These are phyloP conservation scores for Saccostrea cuccullata DNA, from an alignment of 1,140 invertebrate species.

Conservation along the genomic window DNA sequence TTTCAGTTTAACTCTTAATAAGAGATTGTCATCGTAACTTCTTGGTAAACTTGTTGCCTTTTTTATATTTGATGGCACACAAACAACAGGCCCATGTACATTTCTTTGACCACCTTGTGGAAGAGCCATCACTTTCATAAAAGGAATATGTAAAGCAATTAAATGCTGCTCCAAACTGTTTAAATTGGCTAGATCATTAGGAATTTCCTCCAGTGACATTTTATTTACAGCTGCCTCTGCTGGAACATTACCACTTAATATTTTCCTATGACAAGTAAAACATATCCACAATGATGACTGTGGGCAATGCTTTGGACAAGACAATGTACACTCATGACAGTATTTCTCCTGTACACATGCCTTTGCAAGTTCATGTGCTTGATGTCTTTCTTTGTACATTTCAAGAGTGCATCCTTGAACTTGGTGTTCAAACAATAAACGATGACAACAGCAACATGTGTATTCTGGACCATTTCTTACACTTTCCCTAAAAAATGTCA, in stretches of 20 bases:
- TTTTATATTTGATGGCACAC: neutral
- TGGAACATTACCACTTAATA: no score
- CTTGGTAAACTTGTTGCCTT: constrained; percentile 34
- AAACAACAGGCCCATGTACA: no score
- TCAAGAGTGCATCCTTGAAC: no score
- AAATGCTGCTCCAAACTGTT: constrained; percentile 39
- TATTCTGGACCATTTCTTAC: no score
- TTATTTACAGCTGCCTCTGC: neutral
- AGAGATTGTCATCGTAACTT: neutral
- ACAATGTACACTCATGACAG: neutral
- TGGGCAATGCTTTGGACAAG: neutral
- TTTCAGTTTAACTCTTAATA: constrained; percentile 36
- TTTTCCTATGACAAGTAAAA: neutral
- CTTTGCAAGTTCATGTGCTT: neutral
- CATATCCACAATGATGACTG: neutral
- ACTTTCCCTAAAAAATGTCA: no score
- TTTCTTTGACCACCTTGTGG: no score
- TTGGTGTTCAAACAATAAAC: no score
- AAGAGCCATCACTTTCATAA: no score
- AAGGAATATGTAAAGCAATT: no score
- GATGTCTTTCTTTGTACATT: no score
- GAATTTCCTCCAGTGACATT: constrained; percentile 33
- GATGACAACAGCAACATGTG: no score
- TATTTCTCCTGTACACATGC: neutral
- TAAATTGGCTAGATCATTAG: constrained; percentile 25